A percentile compares a stretch with the other conserved stretches of the same genome.
Conservation (phyloP, 2,113 vertebrate genomes). For the Myanophis thanlyinensis region DNA sequence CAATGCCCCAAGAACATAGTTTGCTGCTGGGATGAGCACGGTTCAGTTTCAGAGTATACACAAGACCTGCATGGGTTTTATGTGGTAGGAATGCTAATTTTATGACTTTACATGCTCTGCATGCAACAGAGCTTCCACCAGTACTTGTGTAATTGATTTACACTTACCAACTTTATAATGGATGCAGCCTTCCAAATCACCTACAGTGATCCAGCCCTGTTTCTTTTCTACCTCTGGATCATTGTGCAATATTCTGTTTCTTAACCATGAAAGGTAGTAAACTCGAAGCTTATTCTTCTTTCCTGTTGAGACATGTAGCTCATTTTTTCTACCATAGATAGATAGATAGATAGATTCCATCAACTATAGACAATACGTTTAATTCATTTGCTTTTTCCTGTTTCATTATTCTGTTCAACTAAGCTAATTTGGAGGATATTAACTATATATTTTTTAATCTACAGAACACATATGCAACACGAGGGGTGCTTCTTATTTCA, state of each 20-base stretch:
- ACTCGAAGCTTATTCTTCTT: conserved; percentile 99
- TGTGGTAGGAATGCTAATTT: background rate
- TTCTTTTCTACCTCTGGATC: conserved; percentile 99
- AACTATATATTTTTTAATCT: background rate
- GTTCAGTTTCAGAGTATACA: background rate
- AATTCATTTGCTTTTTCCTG: background rate
- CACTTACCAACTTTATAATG: conserved; percentile 98
- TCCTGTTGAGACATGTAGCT: conserved; percentile 67
- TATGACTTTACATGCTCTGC: background rate
- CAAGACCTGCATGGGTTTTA: background rate
- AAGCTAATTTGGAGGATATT: background rate
- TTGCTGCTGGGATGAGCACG: background rate
- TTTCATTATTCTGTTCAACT: background rate
- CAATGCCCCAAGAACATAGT: background rate
- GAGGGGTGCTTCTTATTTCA: background rate
- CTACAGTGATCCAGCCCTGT: conserved; percentile 97
- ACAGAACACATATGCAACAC: background rate
- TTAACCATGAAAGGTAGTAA: conserved; percentile 98
- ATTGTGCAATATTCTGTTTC: conserved; percentile 97
- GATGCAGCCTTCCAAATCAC: conserved; percentile 95
- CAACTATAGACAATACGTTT: background rate
- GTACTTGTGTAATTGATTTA: background rate
- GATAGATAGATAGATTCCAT: background rate
- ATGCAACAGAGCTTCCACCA: background rate
- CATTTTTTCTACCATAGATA: background rate